These are phyloP conservation scores for Vidua chalybeata DNA, from an alignment of 2,113 vertebrate species.

Conservation along the genomic window DNA sequence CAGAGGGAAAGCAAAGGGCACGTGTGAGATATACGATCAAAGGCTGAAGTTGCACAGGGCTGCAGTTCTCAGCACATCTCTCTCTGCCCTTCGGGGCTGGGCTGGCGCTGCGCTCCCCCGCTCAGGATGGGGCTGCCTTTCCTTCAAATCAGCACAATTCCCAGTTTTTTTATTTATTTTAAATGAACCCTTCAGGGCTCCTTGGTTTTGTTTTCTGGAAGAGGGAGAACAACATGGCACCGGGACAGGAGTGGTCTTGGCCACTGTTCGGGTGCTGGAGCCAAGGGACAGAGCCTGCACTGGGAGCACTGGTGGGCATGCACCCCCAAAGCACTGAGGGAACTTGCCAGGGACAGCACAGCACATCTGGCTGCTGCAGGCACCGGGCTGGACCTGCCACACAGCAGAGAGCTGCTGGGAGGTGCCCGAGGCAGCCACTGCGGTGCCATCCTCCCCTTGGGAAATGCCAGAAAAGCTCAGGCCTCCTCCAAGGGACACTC, in stretches of 20 bases:
- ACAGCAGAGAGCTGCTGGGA: fast-evolving
- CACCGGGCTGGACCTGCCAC: fast-evolving
- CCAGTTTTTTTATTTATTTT: slow-evolving; percentile 52
- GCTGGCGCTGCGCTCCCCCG: background rate
- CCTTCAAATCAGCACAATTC: slow-evolving; percentile 36
- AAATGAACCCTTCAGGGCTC: slow-evolving; percentile 60
- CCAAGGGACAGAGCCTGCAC: background rate
- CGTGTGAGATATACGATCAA: slow-evolving; percentile 57
- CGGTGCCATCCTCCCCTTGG: fast-evolving
- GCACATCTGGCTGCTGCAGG: background rate
- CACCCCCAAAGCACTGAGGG: fast-evolving
- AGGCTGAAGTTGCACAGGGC: slow-evolving; percentile 65
- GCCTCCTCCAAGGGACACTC: background rate
- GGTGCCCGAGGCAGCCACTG: background rate
- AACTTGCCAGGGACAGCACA: fast-evolving
- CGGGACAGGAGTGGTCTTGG: background rate
- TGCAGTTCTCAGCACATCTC: slow-evolving; percentile 70
- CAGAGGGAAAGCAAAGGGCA: slow-evolving; percentile 75
- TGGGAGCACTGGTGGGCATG: background rate
- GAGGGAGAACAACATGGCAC: background rate
- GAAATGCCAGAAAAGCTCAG: background rate
- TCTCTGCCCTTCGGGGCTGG: slow-evolving; percentile 60
- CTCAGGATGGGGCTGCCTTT: slow-evolving; percentile 21
- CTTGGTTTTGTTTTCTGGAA: slow-evolving; percentile 22
- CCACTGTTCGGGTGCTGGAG: fast-evolving